A percentile compares a stretch with the other conserved stretches of the same genome.
Conservation (phyloP, 35 echinoderm and acorn worm genomes). For the Lytechinus pictus region DNA sequence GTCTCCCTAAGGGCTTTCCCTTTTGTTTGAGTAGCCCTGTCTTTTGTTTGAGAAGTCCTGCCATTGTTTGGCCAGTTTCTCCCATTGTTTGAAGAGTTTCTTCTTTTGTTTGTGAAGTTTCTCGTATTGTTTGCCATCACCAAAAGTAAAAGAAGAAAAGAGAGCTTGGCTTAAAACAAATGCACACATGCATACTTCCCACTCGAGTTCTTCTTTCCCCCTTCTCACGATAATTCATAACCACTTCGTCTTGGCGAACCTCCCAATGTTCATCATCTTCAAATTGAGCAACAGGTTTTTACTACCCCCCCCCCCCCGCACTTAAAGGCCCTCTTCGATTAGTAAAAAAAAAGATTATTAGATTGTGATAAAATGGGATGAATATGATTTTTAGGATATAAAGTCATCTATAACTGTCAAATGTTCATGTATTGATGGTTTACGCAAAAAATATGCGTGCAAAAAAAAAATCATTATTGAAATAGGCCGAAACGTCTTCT, state of each 20-base stretch:
- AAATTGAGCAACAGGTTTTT: neutral
- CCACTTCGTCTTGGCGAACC: neutral
- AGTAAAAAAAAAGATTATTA: too few species aligned
- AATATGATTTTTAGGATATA: too few species aligned
- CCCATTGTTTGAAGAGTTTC: conserved; percentile 33
- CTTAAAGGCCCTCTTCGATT: neutral
- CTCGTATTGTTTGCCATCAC: neutral
- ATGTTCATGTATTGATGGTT: too few species aligned
- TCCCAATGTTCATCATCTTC: neutral
- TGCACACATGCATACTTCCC: conserved; percentile 17
- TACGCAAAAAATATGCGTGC: too few species aligned
- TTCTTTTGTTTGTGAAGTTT: conserved; percentile 43
- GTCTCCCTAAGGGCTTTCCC: conserved; percentile 7
- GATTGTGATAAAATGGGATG: too few species aligned
- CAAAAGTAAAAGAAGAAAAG: neutral
- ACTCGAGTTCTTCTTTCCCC: neutral
- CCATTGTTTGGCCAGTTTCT: conserved; percentile 41
- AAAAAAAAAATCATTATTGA: too few species aligned
- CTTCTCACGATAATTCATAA: conserved; percentile 21
- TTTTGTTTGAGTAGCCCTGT: conserved; percentile 39
- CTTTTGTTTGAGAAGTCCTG: conserved; percentile 45
- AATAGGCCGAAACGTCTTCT: too few species aligned
- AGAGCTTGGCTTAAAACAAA: conserved; percentile 26
- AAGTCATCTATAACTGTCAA: too few species aligned
- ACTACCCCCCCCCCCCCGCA: neutral